Conservation (phyloP, 2,888 invertebrate species). For the Drosophila prostipennis region DNA sequence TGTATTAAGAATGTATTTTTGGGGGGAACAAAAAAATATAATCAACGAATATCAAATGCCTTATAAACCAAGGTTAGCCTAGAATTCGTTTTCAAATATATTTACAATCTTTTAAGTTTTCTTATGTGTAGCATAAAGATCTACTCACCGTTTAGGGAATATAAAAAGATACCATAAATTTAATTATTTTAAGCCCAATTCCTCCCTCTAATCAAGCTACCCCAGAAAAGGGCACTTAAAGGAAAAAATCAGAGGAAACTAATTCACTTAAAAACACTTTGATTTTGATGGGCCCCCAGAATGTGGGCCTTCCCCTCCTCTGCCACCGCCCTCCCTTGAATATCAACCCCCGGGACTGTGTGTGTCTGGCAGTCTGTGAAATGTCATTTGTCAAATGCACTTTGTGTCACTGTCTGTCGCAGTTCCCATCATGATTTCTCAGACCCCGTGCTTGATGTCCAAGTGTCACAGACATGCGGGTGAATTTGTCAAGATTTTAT, state of each 20-base stretch:
- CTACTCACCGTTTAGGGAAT: not conserved
- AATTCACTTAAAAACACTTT: conserved; percentile 78
- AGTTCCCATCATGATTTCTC: conserved; percentile 44
- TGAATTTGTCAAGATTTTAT: conserved; percentile 66
- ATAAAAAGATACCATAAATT: not conserved
- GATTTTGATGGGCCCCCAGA: conserved; percentile 55
- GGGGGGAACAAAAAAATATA: conserved; percentile 10
- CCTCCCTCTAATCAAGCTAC: not conserved
- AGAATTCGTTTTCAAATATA: not conserved
- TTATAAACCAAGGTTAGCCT: not conserved
- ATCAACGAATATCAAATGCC: conserved; percentile 10
- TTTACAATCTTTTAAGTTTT: not conserved
- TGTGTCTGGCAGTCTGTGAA: conserved; percentile 80
- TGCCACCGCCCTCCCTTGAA: conserved; percentile 34
- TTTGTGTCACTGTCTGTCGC: conserved; percentile 67
- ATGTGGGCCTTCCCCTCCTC: conserved; percentile 33
- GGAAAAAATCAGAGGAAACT: conserved; percentile 54
- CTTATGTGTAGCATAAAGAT: not conserved
- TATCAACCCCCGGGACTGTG: conserved; percentile 50
- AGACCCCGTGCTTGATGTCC: conserved; percentile 57
- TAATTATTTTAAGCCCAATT: not conserved
- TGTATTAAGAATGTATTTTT: conserved; percentile 39
- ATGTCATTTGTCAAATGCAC: conserved; percentile 83
- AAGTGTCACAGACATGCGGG: conserved; percentile 74
- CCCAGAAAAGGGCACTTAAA: conserved; percentile 11